Evolutionary conservation across 2,797 vertebrate species (phyloP).

Genomic region (Synaphobranchus kaupii): DNA sequence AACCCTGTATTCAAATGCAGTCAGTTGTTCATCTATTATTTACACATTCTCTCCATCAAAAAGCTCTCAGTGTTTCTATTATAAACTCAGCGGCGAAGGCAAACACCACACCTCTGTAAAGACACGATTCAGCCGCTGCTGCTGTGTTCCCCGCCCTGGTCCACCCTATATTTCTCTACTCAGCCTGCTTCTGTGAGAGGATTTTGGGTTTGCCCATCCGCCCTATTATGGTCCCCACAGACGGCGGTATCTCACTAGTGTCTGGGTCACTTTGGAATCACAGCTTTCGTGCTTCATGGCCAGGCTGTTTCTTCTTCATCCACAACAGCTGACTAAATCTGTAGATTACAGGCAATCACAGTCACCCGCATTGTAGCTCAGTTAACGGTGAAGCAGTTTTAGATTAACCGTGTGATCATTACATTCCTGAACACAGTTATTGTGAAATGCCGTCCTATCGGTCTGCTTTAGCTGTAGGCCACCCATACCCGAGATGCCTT

Average conservation of each 20-base stretch:
- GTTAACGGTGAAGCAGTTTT: background rate
- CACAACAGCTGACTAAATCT: background rate
- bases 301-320: background rate
- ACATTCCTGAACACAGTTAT: background rate
- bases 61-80: slow-evolving; percentile 74
- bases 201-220: background rate
- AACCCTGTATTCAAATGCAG: slow-evolving; percentile 66
- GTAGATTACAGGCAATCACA: background rate
- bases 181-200: background rate
- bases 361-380: background rate
- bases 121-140: slow-evolving; percentile 41
- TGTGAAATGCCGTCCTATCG: background rate
- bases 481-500: background rate
- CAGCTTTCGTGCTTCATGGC: background rate
- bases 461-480: background rate
- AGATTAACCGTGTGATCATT: background rate
- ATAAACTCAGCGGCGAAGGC: slow-evolving; percentile 68
- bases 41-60: slow-evolving; percentile 73
- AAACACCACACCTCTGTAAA: slow-evolving; percentile 56
- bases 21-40: slow-evolving; percentile 79
- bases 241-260: background rate
- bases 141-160: slow-evolving; percentile 2
- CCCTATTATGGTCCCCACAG: background rate
- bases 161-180: background rate
- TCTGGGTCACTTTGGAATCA: background rate